Percentiles rank a stretch among this genome's conserved stretches.
These are phyloP conservation scores for Eupeodes latifasciatus DNA, from an alignment of 2,888 invertebrate genomes.

Conservation along the genomic window DNA sequence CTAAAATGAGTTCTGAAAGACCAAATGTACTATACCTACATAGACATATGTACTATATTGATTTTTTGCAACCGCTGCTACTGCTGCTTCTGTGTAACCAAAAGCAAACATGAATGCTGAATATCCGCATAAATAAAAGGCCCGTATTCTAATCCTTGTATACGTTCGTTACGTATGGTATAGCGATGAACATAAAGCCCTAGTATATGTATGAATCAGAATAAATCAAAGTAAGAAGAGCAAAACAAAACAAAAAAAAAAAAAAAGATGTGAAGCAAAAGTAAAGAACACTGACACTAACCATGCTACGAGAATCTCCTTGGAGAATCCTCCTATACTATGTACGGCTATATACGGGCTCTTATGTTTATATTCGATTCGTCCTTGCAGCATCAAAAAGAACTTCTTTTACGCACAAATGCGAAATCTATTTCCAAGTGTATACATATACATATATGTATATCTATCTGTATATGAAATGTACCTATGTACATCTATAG, in stretches of 20 bases:
- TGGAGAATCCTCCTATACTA: constrained; percentile 24
- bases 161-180: too few relatives aligned
- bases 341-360: constrained; percentile 36
- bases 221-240: constrained; percentile 16
- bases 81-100: constrained; percentile 31
- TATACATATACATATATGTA: neutral
- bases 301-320: neutral
- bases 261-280: neutral
- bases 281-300: neutral
- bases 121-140: constrained; percentile 1
- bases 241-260: neutral
- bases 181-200: neutral
- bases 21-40: neutral
- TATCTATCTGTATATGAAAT: neutral
- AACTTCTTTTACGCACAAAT: constrained; percentile 40
- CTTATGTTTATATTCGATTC: neutral
- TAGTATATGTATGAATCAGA: neutral
- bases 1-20: neutral
- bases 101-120: constrained; percentile 38
- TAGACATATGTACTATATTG: constrained; percentile 21
- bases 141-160: neutral
- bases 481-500: neutral
- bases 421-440: constrained; percentile 24
- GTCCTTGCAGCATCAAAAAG: constrained; percentile 4
- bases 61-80: constrained; percentile 36